phyloP scores from a whole-genome alignment of 2,888 invertebrate genomes.

The Netelia virgata region DNA sequence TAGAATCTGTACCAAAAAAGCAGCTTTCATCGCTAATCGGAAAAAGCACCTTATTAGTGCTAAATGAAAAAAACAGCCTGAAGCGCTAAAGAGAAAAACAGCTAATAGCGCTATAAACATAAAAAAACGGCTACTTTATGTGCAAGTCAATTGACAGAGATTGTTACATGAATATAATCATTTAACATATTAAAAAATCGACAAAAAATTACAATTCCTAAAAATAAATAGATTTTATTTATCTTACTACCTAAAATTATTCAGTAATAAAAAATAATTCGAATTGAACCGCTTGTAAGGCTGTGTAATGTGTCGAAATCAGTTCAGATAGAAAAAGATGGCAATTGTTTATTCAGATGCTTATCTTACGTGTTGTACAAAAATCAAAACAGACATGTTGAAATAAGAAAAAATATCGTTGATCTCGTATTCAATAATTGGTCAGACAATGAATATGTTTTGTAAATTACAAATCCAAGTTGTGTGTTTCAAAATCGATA shows the following conservation, averaged over 20 bases:
- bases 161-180: not conserved
- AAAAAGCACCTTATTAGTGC: not conserved
- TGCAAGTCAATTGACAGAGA: not conserved
- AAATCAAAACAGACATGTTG: not conserved
- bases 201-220: not conserved
- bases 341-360: constrained; percentile 1
- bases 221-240: not conserved
- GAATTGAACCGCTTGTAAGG: not conserved
- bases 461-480: constrained; percentile 1
- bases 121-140: not conserved
- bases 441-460: not conserved
- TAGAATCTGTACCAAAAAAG: not conserved
- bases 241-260: not conserved
- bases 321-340: constrained; percentile 1
- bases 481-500: not conserved
- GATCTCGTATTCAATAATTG: not conserved
- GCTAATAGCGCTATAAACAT: not conserved
- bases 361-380: not conserved
- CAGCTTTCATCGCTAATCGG: not conserved
- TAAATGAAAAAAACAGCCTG: not conserved
- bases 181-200: not conserved
- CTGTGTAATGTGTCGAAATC: not conserved
- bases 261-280: not conserved
- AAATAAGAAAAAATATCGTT: not conserved
- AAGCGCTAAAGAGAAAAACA: not conserved